Base-by-base conservation (phyloP, 2,113 vertebrate species). In the Tenebrosternarchus preto region DNA sequence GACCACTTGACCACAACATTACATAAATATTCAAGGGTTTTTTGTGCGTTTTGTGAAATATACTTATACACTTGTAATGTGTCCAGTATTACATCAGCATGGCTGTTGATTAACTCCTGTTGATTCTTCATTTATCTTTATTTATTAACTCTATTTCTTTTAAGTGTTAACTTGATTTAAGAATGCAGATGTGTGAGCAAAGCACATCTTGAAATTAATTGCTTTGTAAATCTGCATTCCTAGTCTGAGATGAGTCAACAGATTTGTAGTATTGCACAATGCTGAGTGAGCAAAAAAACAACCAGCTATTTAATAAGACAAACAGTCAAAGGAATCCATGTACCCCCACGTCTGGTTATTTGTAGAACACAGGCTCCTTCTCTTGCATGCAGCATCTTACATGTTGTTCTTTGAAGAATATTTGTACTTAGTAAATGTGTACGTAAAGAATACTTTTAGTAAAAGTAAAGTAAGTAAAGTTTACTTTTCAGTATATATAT, bases 171-270 rank as follows among this genome's bases (percentile, higher is more conserved):
- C 73, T 75, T 43, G 31, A 24, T 56, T 75, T 61, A 61, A 61
- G 31, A 61, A 75, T 29, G 43, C 43, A 46, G 9, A 20, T 25
- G n/a, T 59, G 56, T 17, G 24, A 63, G 59, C 59, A 64, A n/a
- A 61, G 8, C 55, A 27, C 72, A 55, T 60, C 73, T 43, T 36
- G 16, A 60, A 75, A 29, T 39, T 11, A 75, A 75, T 74, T 74
- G 73, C 20, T 24, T 36, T 60, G 27, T 60, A 75, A 61, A 31
- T 31, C 57, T 25, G 57, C 36, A 27, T 76, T 33, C 22, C 20
- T 36, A 0, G 1, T 7, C 57, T 63, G 73, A 39, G 33, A 19
- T 75, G 57, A 24, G 31, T 17, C 57, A 33, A 36, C 15, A 20
- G 63, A 66, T 66, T 66, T 36, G 33, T 29, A 66, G 63, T 66